Evolutionary conservation across 2,888 invertebrate species (phyloP).

Genomic region (Agrotis exclamationis): DNA sequence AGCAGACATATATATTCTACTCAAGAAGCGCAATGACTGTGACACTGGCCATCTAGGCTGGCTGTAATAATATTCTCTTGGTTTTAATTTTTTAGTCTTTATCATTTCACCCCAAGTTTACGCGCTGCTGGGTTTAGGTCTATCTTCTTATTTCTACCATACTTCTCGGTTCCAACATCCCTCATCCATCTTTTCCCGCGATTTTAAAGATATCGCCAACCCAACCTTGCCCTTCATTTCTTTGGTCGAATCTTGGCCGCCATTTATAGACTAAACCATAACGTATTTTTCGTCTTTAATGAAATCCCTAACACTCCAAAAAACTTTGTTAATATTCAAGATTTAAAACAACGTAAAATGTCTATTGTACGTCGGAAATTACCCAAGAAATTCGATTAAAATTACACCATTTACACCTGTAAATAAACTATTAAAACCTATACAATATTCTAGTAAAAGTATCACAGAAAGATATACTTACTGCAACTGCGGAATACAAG

Average conservation of each 20-base stretch:
- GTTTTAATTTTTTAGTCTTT: conserved; percentile 1
- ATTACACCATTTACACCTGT: not conserved
- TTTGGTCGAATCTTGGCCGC: too few species aligned
- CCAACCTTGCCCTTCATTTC: too few species aligned
- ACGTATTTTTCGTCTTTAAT: too few species aligned
- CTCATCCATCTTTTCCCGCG: too few species aligned
- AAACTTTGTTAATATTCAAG: too few species aligned
- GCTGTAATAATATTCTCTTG: conserved; percentile 16
- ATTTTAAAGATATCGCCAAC: too few species aligned
- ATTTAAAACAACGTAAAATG: too few species aligned
- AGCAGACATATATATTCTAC: not conserved
- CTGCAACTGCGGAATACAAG: not conserved
- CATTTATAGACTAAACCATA: too few species aligned
- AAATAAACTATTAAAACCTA: not conserved
- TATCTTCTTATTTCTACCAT: too few species aligned
- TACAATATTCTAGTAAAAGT: not conserved
- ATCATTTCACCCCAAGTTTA: too few species aligned
- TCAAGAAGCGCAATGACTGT: not conserved
- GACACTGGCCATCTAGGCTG: conserved; percentile 18
- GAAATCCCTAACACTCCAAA: too few species aligned
- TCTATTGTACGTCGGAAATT: not conserved
- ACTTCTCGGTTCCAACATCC: too few species aligned
- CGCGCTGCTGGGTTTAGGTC: not conserved
- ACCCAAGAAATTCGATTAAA: not conserved
- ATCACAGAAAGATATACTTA: not conserved